Percentiles rank a stretch among this genome's conserved stretches.
These are phyloP conservation scores for Genyomyrus donnyi DNA, from an alignment of 2,113 vertebrate species.

Conservation along the genomic window DNA sequence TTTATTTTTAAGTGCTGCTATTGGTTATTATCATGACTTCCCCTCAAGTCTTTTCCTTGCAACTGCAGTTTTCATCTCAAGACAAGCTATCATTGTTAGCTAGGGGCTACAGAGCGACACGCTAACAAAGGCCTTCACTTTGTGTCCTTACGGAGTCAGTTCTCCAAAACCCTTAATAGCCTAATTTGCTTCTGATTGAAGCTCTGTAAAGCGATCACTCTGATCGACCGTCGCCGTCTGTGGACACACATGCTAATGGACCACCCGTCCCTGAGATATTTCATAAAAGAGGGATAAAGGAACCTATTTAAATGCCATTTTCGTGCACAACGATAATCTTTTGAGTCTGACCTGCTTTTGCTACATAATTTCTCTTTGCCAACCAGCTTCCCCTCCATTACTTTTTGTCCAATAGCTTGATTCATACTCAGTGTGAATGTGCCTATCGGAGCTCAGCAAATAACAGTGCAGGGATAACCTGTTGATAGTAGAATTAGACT, in stretches of 20 bases:
- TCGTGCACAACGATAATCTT: not conserved
- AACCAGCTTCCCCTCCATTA: not conserved
- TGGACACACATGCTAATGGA: not conserved
- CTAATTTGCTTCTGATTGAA: not conserved
- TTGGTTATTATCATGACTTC: not conserved
- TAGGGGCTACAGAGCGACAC: not conserved
- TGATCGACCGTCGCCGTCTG: not conserved
- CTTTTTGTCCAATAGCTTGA: not conserved
- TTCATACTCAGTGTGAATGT: not conserved
- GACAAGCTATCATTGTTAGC: not conserved
- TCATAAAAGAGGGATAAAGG: not conserved
- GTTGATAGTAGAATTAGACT: constrained; percentile 4
- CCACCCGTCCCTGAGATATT: not conserved
- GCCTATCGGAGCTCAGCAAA: too few species aligned
- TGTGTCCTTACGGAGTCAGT: not conserved
- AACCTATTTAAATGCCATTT: not conserved
- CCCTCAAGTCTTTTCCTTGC: not conserved
- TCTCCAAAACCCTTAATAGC: not conserved
- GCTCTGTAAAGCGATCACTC: not conserved
- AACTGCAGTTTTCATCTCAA: not conserved
- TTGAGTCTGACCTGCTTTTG: not conserved
- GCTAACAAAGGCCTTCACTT: not conserved
- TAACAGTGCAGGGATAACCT: not conserved
- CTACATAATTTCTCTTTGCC: not conserved
- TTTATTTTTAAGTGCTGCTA: not conserved